Evolutionary conservation across 2,888 invertebrate genomes (phyloP), one percentile per base, ranked within the genome.

Genomic region (Pimpla rufipes): DNA sequence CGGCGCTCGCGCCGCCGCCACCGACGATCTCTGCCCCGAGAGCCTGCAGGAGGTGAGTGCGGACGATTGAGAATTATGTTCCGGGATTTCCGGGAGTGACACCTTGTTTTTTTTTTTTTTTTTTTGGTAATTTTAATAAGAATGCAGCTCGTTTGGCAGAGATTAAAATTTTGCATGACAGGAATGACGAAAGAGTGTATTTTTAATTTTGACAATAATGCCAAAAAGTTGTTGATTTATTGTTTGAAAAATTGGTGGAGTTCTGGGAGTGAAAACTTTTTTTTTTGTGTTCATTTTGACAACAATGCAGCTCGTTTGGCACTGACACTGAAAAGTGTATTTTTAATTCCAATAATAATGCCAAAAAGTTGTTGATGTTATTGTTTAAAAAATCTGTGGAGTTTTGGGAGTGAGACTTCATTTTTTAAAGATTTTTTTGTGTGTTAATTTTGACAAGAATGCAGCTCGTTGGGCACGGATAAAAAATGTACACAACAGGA

Each of bases 31-130:
- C 23, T 90, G 90, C 40, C 84, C 88, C 18, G 86, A 88, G 11
- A 92, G 88, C 80, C 85, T 91, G 11, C 40, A 74, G 6, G 90
- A 92, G 88, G 93, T 92, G 88, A n/a, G n/a, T 11, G 18, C 37
- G 13, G 7, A 42, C 11, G 35, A 29, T 13, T 6, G 11, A n/a
- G 7, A 35, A 35, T n/a, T n/a, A 59, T n/a, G 35, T 2, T 23
- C 2, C 8, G 4, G 21, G 7, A 23, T 8, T 21, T 55, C 13
- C 7, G n/a, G n/a, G 42, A 21, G 8, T 21, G 52, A 11, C 21
- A 23, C 11, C n/a, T 52, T 3, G 6, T n/a, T 10, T 10, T 21
- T 21, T 23, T 52, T 55, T 55, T 18, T 52, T 7, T 47, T n/a
- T 16, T 4, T n/a, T 16, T n/a, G 10, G 21, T 18, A 55, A 3